Base-by-base conservation (phyloP, 64 coral and sea anemone species). In the Montipora efflorescens region DNA sequence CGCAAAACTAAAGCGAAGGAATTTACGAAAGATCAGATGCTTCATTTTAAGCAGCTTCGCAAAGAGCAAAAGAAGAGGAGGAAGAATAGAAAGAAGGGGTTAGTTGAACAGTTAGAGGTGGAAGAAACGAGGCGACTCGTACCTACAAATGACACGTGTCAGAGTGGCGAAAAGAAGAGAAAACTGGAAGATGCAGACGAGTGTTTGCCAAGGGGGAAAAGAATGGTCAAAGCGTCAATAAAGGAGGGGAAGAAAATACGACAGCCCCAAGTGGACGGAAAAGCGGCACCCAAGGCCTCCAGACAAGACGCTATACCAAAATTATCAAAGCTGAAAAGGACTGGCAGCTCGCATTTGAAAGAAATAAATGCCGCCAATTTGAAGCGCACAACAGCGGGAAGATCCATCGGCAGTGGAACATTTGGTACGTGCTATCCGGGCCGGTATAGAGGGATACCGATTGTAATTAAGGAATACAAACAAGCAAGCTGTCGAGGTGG, bases 391-490 rank as follows among this genome's bases (percentile, higher is more conserved):
- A 21, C 48, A 8, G 78, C 48, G n/a, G 78, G 48, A 21, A 16
- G 5, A 5, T 59, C 78, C 2, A 55, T 91, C 71, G 79, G 90
- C 2, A 91, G 18, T 18, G 79, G 90, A 15, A 91, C 90, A 3
- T 91, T 75, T 53, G 90, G 67, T 3, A 62, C 50, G 0, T 91
- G 90, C 43, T 91, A 74, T 48, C 44, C 77, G 11, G 82, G 53
- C 20, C 79, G 72, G 18, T 87, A 78, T 57, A 73, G 76, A 7
- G 16, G n/a, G 3, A 67, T 71, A 50, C 19, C 53, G 21, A 52
- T 87, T 22, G 83, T 84, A 2, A 62, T 87, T 5, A 87, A 87
- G 61, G 75, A 87, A 87, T 78, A 66, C 44, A 68, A 68, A 53
- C 36, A 87, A 7, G 69, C 12, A 6, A 14, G 5, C 20, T 62